Conservation (phyloP, 2,888 invertebrate species). For the Bedellia somnulentella region DNA sequence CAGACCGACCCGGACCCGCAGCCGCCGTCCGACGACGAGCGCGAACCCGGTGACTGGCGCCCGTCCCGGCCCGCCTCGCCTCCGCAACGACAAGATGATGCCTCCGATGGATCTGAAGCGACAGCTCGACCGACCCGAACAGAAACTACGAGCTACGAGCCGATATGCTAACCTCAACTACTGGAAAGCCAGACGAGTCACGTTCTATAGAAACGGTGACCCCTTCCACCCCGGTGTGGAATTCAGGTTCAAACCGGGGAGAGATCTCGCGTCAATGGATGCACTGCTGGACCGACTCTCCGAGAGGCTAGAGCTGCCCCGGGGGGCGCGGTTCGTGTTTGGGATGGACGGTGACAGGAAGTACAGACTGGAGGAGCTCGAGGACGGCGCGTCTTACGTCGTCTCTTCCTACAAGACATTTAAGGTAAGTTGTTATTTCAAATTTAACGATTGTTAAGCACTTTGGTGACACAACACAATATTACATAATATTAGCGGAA, state of each 20-base stretch:
- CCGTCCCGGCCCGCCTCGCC: constrained; percentile 42
- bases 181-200: constrained; percentile 84
- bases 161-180: constrained; percentile 80
- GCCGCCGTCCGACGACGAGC: constrained; percentile 51
- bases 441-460: too few relatives aligned
- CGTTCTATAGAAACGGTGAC: constrained; percentile 93
- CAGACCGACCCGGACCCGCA: constrained; percentile 36
- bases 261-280: constrained; percentile 85
- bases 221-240: constrained; percentile 89
- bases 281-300: constrained; percentile 85
- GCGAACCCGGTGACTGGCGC: constrained; percentile 57
- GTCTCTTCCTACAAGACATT: constrained; percentile 91
- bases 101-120: constrained; percentile 46
- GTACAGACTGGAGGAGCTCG: constrained; percentile 80
- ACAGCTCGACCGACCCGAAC: constrained; percentile 63
- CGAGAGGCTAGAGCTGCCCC: constrained; percentile 81
- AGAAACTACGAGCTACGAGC: constrained; percentile 60
- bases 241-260: constrained; percentile 81
- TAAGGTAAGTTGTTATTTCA: constrained; percentile 62
- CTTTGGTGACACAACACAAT: too few relatives aligned
- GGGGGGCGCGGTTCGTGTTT: constrained; percentile 89
- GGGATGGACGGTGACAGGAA: constrained; percentile 89
- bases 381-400: constrained; percentile 90
- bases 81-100: constrained; percentile 42
- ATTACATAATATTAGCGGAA: too few relatives aligned